A percentile compares a stretch with the other conserved stretches of the same genome.
phyloP scores from a whole-genome alignment of 2,888 invertebrate species.

The Drosophila quasianomalipes region DNA sequence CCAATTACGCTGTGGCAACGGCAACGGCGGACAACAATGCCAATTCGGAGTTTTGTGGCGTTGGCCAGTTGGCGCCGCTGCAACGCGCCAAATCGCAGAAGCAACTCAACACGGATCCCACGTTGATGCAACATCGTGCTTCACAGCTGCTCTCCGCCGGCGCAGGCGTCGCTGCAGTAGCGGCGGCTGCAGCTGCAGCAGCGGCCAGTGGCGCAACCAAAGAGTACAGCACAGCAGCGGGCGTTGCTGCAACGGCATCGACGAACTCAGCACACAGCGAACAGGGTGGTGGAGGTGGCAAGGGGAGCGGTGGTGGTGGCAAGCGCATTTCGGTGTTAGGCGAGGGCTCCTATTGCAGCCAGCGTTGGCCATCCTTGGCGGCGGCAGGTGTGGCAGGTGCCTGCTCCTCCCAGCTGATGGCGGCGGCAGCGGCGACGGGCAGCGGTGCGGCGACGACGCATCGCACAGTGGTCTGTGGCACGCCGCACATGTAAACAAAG shows the following conservation, averaged over 20 bases:
- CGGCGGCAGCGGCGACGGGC: slow-evolving; percentile 75
- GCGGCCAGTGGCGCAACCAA: slow-evolving; percentile 67
- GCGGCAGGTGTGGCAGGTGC: slow-evolving; percentile 80
- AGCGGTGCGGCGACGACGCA: slow-evolving; percentile 73
- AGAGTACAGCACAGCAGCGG: slow-evolving; percentile 64
- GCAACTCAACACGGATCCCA: slow-evolving; percentile 93
- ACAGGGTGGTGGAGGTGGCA: not conserved
- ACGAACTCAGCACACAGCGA: not conserved
- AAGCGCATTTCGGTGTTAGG: slow-evolving; percentile 85
- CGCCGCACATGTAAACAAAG: slow-evolving; percentile 85
- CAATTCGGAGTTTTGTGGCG: slow-evolving; percentile 86
- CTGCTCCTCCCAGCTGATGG: slow-evolving; percentile 78
- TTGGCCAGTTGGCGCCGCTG: slow-evolving; percentile 86
- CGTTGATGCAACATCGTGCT: slow-evolving; percentile 87
- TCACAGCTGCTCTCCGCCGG: slow-evolving; percentile 86
- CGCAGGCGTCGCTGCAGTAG: slow-evolving; percentile 83
- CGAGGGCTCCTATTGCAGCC: slow-evolving; percentile 85
- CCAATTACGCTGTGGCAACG: slow-evolving; percentile 86
- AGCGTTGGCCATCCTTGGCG: slow-evolving; percentile 84
- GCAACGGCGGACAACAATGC: slow-evolving; percentile 85
- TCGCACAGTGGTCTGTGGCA: slow-evolving; percentile 84
- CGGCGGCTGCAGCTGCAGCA: slow-evolving; percentile 46
- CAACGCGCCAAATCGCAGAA: slow-evolving; percentile 91
- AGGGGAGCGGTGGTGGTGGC: slow-evolving; percentile 84
- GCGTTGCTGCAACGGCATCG: slow-evolving; percentile 48